phyloP scores from a whole-genome alignment of 2,888 invertebrate species.

The Pseudoips prasinana region DNA sequence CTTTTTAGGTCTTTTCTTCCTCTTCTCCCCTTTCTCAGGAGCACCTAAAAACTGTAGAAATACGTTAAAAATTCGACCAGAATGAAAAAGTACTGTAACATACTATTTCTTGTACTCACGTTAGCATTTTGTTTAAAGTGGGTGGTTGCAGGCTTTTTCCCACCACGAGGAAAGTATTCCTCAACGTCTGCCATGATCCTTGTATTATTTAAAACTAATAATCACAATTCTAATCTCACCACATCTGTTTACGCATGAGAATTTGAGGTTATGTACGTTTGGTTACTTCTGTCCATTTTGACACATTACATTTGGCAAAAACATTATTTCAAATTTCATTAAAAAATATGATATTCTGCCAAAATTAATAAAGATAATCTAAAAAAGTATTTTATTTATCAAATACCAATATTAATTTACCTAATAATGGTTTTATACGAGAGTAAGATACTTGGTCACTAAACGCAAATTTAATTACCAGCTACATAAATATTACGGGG shows the following conservation, averaged over 20 bases:
- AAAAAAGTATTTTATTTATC: too few relatives aligned
- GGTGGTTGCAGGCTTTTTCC: slow-evolving; percentile 69
- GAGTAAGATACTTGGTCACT: too few relatives aligned
- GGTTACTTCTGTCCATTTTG: slow-evolving; percentile 9
- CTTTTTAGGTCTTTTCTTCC: slow-evolving; percentile 61
- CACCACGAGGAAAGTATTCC: slow-evolving; percentile 82
- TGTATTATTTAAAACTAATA: slow-evolving; percentile 8
- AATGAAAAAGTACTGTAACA: not conserved
- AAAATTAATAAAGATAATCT: too few relatives aligned
- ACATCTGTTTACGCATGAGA: slow-evolving; percentile 36
- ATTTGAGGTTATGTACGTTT: slow-evolving; percentile 47
- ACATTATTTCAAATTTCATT: too few relatives aligned
- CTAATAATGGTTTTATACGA: too few relatives aligned
- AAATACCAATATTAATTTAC: too few relatives aligned
- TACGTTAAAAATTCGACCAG: not conserved
- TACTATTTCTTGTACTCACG: slow-evolving; percentile 41
- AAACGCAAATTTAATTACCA: too few relatives aligned
- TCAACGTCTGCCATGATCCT: slow-evolving; percentile 64
- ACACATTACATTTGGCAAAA: not conserved
- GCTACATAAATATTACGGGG: too few relatives aligned
- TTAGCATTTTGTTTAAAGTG: slow-evolving; percentile 71
- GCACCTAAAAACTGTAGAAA: slow-evolving; percentile 62
- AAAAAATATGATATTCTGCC: too few relatives aligned
- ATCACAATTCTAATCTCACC: slow-evolving; percentile 5
- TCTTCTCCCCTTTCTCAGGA: slow-evolving; percentile 64